Evolutionary conservation across 2,888 invertebrate genomes (phyloP), one percentile per base, ranked within the genome.

Genomic region (Arge pagana): DNA sequence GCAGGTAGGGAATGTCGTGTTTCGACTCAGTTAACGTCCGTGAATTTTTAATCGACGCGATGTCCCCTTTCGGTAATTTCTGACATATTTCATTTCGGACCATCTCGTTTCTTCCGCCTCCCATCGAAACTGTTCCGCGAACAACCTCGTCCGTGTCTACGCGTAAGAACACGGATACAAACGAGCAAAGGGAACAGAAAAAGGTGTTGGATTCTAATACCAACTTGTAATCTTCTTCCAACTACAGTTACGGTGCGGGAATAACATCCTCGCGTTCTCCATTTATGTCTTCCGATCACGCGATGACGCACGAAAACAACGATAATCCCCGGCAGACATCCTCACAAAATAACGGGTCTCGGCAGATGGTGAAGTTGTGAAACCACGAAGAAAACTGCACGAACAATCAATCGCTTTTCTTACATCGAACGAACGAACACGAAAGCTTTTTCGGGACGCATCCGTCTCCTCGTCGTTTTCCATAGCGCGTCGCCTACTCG

Each of bases 71-170:
- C 58, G 49, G 21, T 54, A 60, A 60, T 60, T 60, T 56, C 49
- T 53, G 56, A 56, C 53, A 56, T 58, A 60, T 60, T 60, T 60
- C 56, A 60, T 60, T 60, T 56, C 54, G 50, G 40, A 26, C 45
- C 23, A 10, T 21, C 13, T 33, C 15, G 11, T 24, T 21, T 36
- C 23, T 37, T 48, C 36, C 37, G 21, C 28, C 30, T 21, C 4
- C 24, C n/a, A 16, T 33, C 11, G 23, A 45, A 31, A 33, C 21
- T 23, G n/a, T 45, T 23, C 8, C 10, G 15, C 23, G 31, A 8
- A 21, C 23, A 23, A 11, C 28, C 10, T 26, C 28, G 28, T 26
- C 28, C 28, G n/a, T 26, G n/a, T 26, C 2, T 26, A 26, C 2
- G 4, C n/a, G n/a, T 26, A 26, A 2, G 1, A 10, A 26, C n/a